These are phyloP conservation scores for Apotomis betuletana DNA, from an alignment of 2,888 invertebrate genomes.

Conservation along the genomic window DNA sequence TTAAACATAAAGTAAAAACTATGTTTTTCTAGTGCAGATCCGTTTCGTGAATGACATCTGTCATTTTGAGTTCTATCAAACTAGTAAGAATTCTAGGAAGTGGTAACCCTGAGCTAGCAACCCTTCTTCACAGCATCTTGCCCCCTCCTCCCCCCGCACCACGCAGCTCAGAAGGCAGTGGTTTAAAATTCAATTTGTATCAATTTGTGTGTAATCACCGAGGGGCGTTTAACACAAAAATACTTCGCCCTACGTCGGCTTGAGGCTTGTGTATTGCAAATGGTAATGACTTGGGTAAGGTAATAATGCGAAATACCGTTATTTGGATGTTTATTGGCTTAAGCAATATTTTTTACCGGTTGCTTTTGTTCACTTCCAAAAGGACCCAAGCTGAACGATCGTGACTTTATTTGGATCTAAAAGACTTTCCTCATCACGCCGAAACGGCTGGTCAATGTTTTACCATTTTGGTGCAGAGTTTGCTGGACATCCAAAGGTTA, in stretches of 20 bases:
- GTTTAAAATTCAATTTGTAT: conserved; percentile 83
- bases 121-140: conserved; percentile 57
- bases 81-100: conserved; percentile 5
- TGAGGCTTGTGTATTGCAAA: conserved; percentile 61
- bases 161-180: conserved; percentile 64
- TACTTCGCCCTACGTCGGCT: conserved; percentile 54
- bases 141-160: conserved; percentile 50
- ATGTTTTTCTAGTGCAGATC: too few species aligned
- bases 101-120: conserved; percentile 70
- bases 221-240: conserved; percentile 74
- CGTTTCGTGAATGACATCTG: too few species aligned
- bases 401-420: too few species aligned
- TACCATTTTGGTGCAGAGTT: too few species aligned
- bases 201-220: conserved; percentile 81
- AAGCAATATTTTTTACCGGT: not conserved
- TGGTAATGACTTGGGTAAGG: conserved; percentile 56
- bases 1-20: too few species aligned
- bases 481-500: too few species aligned
- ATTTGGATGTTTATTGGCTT: conserved; percentile 8
- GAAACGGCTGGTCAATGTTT: too few species aligned
- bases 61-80: too few species aligned
- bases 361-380: too few species aligned
- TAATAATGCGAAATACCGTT: conserved; percentile 22
- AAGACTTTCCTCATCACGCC: too few species aligned
- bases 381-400: too few species aligned